Conservation (phyloP, 2,797 vertebrate species). For the Monodelphis domestica region DNA sequence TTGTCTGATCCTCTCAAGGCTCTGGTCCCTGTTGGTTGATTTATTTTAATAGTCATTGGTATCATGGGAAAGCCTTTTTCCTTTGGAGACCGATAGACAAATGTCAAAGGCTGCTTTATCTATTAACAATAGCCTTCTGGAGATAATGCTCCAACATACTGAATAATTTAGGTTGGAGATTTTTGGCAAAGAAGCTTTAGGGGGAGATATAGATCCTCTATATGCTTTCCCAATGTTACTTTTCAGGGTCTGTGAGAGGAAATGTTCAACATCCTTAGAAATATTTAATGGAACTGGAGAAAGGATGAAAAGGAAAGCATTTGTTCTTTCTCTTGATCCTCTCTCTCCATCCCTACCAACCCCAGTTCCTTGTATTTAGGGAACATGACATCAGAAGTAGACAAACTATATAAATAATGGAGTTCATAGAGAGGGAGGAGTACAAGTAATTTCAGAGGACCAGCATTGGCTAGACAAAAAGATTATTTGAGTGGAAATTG, state of each 20-base stretch:
- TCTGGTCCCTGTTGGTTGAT: background rate
- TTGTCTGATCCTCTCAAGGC: background rate
- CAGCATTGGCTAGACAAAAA: background rate
- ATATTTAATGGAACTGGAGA: background rate
- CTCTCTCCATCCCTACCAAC: background rate
- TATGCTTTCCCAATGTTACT: background rate
- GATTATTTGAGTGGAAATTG: background rate
- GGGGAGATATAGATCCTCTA: background rate
- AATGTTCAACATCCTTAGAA: constrained; percentile 46
- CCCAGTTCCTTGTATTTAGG: background rate
- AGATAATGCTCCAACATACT: background rate
- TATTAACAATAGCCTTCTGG: background rate
- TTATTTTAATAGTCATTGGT: background rate
- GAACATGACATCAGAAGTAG: background rate
- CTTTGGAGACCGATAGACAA: background rate
- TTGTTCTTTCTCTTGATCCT: background rate
- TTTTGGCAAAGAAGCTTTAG: background rate
- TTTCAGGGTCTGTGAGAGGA: background rate
- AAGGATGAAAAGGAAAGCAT: background rate
- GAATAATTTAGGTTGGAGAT: background rate
- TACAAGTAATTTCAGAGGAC: background rate
- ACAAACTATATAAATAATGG: background rate
- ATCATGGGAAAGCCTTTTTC: background rate
- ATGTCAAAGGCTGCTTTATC: background rate
- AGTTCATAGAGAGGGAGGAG: background rate